Evolutionary conservation across 1,140 invertebrate species (phyloP).

Genomic region (Atta colombica): DNA sequence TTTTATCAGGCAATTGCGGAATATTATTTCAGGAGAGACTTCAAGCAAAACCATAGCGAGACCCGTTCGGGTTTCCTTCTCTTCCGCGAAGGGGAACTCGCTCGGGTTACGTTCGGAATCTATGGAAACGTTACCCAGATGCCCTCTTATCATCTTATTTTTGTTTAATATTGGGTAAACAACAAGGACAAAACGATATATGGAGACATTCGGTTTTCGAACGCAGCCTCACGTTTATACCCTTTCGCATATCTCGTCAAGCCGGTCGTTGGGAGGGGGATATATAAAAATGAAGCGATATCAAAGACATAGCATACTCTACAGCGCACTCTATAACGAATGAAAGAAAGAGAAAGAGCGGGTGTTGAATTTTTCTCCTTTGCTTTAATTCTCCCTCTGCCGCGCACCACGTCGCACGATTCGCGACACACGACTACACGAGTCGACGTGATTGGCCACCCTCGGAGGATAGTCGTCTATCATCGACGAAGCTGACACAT

Average conservation of each 20-base stretch:
- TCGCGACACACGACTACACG: not conserved
- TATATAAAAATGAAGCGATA: slow-evolving; percentile 66
- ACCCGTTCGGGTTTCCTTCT: not conserved
- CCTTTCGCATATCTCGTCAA: slow-evolving; percentile 16
- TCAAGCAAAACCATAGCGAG: not conserved
- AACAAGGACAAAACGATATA: no score
- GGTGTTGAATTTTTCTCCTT: slow-evolving; percentile 15
- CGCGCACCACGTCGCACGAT: not conserved
- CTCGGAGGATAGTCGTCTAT: not conserved
- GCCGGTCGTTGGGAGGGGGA: not conserved
- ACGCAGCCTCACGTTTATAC: not conserved
- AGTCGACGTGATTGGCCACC: slow-evolving; percentile 15
- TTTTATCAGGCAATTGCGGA: not conserved
- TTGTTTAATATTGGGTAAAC: no score
- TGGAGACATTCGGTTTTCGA: no score
- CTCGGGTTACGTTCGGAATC: not conserved
- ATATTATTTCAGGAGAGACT: not conserved
- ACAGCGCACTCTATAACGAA: slow-evolving; percentile 54
- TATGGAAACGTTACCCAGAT: no score
- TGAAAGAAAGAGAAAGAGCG: not conserved
- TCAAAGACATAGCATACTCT: slow-evolving; percentile 26
- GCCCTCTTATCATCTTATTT: no score
- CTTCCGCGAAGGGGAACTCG: not conserved
- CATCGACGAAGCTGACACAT: not conserved
- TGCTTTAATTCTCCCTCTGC: slow-evolving; percentile 1